A percentile compares a stretch with the other conserved stretches of the same genome.
Evolutionary conservation across 2,113 vertebrate genomes (phyloP).

Genomic region (Myocastor coypus): DNA sequence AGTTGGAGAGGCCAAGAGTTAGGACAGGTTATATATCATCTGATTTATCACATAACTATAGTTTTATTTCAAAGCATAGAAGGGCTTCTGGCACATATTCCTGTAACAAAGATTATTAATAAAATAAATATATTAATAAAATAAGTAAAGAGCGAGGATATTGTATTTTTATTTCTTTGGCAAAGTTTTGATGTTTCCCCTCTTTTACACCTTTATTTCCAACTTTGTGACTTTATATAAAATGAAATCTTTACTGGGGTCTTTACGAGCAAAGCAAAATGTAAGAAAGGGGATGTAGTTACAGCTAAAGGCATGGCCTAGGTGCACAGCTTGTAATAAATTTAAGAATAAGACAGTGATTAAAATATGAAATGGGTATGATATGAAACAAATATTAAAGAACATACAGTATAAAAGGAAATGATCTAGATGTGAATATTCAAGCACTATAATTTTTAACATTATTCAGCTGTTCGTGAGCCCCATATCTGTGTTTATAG

Average conservation of each 20-base stretch:
- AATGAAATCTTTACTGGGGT: background rate
- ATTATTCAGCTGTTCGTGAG: background rate
- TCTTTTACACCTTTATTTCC: background rate
- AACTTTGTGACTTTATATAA: background rate
- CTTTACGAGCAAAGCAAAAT: background rate
- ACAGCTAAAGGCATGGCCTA: background rate
- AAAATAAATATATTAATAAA: background rate
- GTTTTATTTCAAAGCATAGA: background rate
- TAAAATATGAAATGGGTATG: background rate
- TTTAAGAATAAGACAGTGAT: background rate
- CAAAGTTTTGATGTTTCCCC: background rate
- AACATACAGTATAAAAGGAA: background rate
- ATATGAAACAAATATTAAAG: background rate
- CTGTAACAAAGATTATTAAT: background rate
- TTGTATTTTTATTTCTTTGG: conserved; percentile 14
- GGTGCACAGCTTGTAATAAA: background rate
- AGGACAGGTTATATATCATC: conserved; percentile 10
- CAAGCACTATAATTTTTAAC: background rate
- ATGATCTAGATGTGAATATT: background rate
- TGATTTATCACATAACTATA: background rate
- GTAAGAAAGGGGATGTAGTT: background rate
- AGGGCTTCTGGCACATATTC: background rate
- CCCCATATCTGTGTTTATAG: background rate
- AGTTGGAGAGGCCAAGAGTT: background rate
- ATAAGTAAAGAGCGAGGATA: background rate